Percentiles rank a stretch among this genome's conserved stretches.
phyloP scores from a whole-genome alignment of 2,888 invertebrate species.

The Reticulitermes lucifugus region DNA sequence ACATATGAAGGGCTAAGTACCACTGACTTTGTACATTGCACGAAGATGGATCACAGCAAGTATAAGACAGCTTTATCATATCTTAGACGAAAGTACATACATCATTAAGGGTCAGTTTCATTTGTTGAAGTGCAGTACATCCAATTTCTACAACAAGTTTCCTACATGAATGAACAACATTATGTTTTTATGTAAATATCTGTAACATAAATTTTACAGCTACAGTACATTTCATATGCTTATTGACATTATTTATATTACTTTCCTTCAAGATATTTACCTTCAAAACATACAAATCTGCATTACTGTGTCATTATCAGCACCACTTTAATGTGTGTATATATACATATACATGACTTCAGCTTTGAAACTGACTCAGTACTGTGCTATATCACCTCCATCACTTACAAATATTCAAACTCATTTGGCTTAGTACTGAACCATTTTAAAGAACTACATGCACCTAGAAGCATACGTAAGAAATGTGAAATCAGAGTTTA shows the following conservation, averaged over 20 bases:
- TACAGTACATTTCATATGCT: not conserved
- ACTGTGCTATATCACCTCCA: not conserved
- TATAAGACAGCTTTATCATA: not conserved
- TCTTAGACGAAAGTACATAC: not conserved
- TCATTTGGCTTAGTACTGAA: too few relatives aligned
- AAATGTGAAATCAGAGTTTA: too few relatives aligned
- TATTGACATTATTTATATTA: not conserved
- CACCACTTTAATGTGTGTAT: not conserved
- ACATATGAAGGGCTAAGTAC: not conserved
- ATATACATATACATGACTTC: not conserved
- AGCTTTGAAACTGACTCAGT: conserved; percentile 16
- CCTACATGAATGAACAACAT: not conserved
- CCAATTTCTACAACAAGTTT: not conserved
- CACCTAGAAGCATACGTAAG: too few relatives aligned
- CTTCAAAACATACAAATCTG: not conserved
- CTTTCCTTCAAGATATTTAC: not conserved
- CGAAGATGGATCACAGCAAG: not conserved
- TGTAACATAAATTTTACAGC: not conserved
- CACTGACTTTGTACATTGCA: not conserved
- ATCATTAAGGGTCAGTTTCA: not conserved
- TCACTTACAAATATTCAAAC: not conserved
- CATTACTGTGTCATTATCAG: not conserved
- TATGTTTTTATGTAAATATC: not conserved
- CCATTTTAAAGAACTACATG: too few relatives aligned
- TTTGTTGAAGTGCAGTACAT: not conserved